Base-by-base conservation (phyloP, 2,888 invertebrate genomes). In the Philhelius pedissequus region DNA sequence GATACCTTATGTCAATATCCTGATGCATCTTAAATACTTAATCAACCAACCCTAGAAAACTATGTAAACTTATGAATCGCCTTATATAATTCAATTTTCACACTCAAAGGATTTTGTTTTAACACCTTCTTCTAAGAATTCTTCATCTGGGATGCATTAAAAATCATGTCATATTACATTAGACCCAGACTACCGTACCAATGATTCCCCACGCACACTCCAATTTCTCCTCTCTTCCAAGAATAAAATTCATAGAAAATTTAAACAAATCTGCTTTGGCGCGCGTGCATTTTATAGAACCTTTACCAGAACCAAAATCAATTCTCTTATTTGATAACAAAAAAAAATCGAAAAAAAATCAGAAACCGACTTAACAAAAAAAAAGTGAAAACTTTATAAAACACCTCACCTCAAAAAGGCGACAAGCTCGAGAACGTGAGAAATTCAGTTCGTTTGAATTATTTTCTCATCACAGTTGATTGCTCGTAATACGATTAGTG, bases 401-500 rank as follows among this genome's bases (percentile, higher is more conserved):
- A 60, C 78, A 81, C 78, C 78, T 80, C 78, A 81, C 81, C 78
- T 80, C 76, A 62, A n/a, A n/a, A n/a, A 86, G 74, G 82, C 86
- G 70, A 75, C 64, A 60, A 69, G 30, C 40, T 58, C 74, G 66
- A 78, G 81, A 80, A 76, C 76, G 86, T 87, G 86, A 86, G 84
- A 84, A 84, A 76, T 84, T 84, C 78, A 74, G 75, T 86, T 81
- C 86, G 87, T 88, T 89, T 88, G 89, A 89, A 90, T 89, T 90
- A 90, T 90, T 90, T 90, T 90, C 90, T 90, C 90, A 90, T 90
- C 90, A 90, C 90, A 90, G 90, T 89, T 90, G 90, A 90, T 90
- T 90, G 90, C 90, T 87, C 88, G 87, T 88, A 88, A 88, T 84
- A 84, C 87, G 82, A 86, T 86, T 84, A 84, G 84, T 80, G 79